phyloP scores from a whole-genome alignment of 2,113 vertebrate genomes.

The Hemicordylus capensis region DNA sequence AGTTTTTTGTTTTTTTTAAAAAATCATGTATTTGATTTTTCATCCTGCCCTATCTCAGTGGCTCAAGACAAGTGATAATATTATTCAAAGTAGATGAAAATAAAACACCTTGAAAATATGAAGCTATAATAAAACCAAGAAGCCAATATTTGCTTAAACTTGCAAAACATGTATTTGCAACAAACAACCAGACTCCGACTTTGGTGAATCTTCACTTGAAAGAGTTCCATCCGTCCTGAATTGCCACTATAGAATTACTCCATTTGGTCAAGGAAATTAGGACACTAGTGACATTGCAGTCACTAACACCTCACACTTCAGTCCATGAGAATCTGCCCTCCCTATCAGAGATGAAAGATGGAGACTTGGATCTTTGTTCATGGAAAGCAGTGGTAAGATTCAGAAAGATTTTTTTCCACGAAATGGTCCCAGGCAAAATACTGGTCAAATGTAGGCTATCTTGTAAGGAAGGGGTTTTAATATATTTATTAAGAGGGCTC shows the following conservation, averaged over 20 bases:
- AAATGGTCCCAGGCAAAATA: neutral
- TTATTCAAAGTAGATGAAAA: too few species aligned
- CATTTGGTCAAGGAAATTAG: neutral
- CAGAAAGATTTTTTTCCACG: neutral
- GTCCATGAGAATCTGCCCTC: neutral
- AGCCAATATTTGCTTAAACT: too few species aligned
- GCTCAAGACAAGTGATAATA: too few species aligned
- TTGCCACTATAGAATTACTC: neutral
- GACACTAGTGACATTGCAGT: neutral
- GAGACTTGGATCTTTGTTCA: neutral
- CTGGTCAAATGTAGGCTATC: neutral
- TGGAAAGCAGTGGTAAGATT: neutral
- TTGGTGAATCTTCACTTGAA: neutral
- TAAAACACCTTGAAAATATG: too few species aligned
- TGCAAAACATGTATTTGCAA: too few species aligned
- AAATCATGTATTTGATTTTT: too few species aligned
- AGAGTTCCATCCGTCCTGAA: neutral
- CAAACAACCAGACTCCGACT: neutral
- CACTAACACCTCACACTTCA: neutral
- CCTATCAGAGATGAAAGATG: neutral
- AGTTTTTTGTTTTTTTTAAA: too few species aligned
- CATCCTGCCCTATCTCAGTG: too few species aligned
- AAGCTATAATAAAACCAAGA: too few species aligned
- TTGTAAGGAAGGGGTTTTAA: neutral
- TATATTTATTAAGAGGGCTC: accelerated